Evolutionary conservation across 2,113 vertebrate species (phyloP), one percentile per base, ranked within the genome.

Genomic region (Channa maculata): DNA sequence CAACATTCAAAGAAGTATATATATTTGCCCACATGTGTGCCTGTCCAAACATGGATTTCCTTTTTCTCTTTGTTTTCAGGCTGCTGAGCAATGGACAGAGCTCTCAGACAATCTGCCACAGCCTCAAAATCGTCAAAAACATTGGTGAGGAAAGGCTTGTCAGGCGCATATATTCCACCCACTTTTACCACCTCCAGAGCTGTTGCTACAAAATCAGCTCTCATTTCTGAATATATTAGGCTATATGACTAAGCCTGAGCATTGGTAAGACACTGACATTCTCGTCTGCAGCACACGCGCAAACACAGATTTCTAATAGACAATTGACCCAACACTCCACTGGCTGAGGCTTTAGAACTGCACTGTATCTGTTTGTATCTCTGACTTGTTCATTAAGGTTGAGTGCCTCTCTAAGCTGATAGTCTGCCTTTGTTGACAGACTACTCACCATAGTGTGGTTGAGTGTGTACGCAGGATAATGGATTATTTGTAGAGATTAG

Each of bases 41-140:
- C 39, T 48, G 24, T 51, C 60, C 34, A 73, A 60, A 75, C 54
- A 41, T 33, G 13, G 54, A 44, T 55, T 41, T 83, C 69, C 41
- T 59, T 6, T 61, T 24, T 33, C 45, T 70, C 13, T 71, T 6
- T 71, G 38, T 65, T 57, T 15, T 55, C 70, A 95, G 94, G 62
- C 58, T 88, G 80, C 74, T 73, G 74, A 92, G 63, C 53, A 92
- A 92, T 74, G 90, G 86, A 57, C 77, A 88, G 0, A 33, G 52
- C 55, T 65, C 75, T 2, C 87, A 89, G 53, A 53, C 85, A 5
- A 53, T 79, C 78, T 60, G 53, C 55, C 81, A 87, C 70, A 87
- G 82, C 74, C 84, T 94, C 65, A 94, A 88, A 74, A 93, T 95
- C 52, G 39, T 94, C 76, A 92, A 93, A 86, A 92, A 87, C 61